These are phyloP conservation scores for Kobus ellipsiprymnus DNA, from an alignment of 2,113 vertebrate genomes.

Conservation along the genomic window DNA sequence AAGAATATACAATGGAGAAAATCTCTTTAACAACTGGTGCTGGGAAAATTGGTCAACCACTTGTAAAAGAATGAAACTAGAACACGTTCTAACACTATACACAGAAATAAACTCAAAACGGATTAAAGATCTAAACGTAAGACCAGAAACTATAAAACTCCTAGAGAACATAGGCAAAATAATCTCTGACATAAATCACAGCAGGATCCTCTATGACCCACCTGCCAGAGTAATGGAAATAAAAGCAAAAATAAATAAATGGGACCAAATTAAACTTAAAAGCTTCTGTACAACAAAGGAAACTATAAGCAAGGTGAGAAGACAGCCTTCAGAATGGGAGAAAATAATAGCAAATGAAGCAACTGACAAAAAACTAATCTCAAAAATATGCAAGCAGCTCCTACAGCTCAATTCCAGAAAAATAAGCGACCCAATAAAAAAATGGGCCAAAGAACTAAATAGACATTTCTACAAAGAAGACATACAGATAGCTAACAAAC, in stretches of 20 bases:
- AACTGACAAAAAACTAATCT: not conserved
- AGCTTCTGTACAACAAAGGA: not conserved
- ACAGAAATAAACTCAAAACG: not conserved
- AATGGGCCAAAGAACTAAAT: not conserved
- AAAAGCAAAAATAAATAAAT: not conserved
- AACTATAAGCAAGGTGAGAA: not conserved
- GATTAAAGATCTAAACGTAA: not conserved
- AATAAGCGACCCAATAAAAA: not conserved
- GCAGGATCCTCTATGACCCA: not conserved
- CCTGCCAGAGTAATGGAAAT: not conserved
- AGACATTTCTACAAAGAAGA: not conserved
- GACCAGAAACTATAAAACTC: not conserved
- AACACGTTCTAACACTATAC: not conserved
- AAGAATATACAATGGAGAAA: not conserved
- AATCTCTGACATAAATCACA: not conserved
- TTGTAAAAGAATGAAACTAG: not conserved
- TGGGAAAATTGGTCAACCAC: not conserved
- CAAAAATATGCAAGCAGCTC: not conserved
- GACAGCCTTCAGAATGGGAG: not conserved
- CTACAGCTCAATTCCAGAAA: not conserved
- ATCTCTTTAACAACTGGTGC: not conserved
- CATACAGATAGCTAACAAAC: not conserved
- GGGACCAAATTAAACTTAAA: not conserved
- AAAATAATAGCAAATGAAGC: not conserved
- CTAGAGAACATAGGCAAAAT: not conserved